A percentile compares a stretch with the other conserved stretches of the same genome.
Evolutionary conservation across 2,113 vertebrate genomes (phyloP).

Genomic region (Desmodus rotundus): DNA sequence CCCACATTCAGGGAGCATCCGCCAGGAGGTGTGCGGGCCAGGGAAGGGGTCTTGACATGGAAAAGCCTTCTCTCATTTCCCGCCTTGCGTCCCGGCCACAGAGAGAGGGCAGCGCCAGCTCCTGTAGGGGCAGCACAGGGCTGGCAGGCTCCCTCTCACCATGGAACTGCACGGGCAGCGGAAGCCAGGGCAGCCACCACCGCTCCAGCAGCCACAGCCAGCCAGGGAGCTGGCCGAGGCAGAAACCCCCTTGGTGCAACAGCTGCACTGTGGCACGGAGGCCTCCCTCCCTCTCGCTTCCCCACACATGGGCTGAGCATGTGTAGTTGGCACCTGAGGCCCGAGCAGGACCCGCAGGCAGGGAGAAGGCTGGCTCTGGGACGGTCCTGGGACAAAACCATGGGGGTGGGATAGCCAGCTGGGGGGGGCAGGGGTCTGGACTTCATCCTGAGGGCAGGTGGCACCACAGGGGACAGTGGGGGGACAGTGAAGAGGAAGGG

Average conservation of each 20-base stretch:
- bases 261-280: not conserved
- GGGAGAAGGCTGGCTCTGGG: not conserved
- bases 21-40: not conserved
- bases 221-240: not conserved
- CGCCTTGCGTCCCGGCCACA: accelerated
- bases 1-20: not conserved
- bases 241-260: not conserved
- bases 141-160: not conserved
- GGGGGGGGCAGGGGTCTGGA: not conserved
- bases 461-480: no score
- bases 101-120: not conserved
- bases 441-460: not conserved
- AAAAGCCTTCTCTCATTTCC: not conserved
- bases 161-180: accelerated
- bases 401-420: not conserved
- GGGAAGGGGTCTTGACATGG: not conserved
- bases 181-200: not conserved
- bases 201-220: not conserved
- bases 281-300: no score
- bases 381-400: accelerated
- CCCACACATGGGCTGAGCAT: accelerated
- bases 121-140: not conserved
- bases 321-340: not conserved
- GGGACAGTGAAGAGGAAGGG: accelerated
- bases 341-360: not conserved